Percentiles rank a stretch among this genome's conserved stretches.
These are phyloP conservation scores for Hybos culiciformis DNA, from an alignment of 2,888 invertebrate genomes.

Conservation along the genomic window DNA sequence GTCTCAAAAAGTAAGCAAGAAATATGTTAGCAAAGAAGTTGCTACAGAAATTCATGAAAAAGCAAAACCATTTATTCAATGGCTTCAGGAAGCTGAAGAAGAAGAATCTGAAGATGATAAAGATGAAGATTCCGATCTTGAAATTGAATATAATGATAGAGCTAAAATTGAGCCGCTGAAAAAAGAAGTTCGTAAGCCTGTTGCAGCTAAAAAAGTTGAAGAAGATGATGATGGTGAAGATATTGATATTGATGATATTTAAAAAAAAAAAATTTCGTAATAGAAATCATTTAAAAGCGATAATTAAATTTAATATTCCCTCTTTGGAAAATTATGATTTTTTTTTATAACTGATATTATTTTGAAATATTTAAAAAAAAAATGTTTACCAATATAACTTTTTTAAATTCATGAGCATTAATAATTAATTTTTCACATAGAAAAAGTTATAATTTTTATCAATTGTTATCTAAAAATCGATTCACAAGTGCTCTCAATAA, in stretches of 20 bases:
- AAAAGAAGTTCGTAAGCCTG: slow-evolving; percentile 36
- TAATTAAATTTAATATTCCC: no score
- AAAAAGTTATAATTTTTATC: no score
- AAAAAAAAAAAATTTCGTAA: no score
- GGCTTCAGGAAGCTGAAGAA: slow-evolving; percentile 95
- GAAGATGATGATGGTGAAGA: slow-evolving; percentile 68
- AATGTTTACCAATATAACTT: no score
- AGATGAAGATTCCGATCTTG: slow-evolving; percentile 44
- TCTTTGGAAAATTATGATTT: no score
- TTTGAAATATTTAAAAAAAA: no score
- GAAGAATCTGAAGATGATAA: slow-evolving; percentile 68
- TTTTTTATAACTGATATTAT: no score
- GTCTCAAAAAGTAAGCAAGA: slow-evolving; percentile 89
- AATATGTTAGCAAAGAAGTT: slow-evolving; percentile 83
- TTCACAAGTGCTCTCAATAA: no score
- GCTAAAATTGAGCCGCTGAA: slow-evolving; percentile 63
- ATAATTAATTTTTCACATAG: no score
- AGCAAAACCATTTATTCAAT: slow-evolving; percentile 87
- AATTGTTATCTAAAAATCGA: no score
- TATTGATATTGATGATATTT: slow-evolving; percentile 88
- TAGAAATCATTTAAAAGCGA: no score
- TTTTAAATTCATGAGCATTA: no score
- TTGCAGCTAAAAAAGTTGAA: slow-evolving; percentile 37
- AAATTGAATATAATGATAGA: slow-evolving; percentile 83
- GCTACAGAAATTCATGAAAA: slow-evolving; percentile 83